Percentiles rank a stretch among this genome's conserved stretches.
Conservation (phyloP, 1,140 invertebrate genomes). For the Acromyrmex echinatior region DNA sequence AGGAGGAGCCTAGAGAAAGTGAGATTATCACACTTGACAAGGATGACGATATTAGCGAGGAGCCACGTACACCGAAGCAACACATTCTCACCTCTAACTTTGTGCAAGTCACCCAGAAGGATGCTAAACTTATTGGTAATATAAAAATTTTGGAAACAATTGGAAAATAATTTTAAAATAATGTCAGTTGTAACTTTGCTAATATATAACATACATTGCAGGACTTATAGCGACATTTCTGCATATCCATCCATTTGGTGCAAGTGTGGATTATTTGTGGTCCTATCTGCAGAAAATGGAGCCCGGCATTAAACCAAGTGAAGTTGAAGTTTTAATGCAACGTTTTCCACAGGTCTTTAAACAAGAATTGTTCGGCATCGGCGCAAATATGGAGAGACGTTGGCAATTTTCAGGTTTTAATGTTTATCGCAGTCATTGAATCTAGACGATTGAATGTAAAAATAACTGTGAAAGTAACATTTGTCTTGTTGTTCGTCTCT, state of each 20-base stretch:
- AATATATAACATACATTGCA: conserved; percentile 72
- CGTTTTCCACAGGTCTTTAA: conserved; percentile 92
- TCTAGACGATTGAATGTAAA: conserved; percentile 32
- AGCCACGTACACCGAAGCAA: conserved; percentile 83
- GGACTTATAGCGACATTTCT: conserved; percentile 94
- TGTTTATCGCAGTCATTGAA: conserved; percentile 78
- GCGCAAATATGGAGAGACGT: conserved; percentile 92
- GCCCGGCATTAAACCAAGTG: conserved; percentile 89
- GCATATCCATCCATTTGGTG: conserved; percentile 95
- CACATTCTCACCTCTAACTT: conserved; percentile 75
- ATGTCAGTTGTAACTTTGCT: conserved; percentile 1
- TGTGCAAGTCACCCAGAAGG: conserved; percentile 86
- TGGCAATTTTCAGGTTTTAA: conserved; percentile 92
- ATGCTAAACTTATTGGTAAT: conserved; percentile 90
- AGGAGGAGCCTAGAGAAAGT: conserved; percentile 81
- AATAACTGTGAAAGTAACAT: conserved; percentile 36
- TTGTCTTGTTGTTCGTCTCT: conserved; percentile 35
- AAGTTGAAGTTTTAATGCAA: conserved; percentile 92
- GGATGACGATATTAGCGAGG: conserved; percentile 87
- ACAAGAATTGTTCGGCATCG: conserved; percentile 91
- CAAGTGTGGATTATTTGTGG: conserved; percentile 94
- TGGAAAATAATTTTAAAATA: neutral
- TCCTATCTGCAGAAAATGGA: conserved; percentile 93
- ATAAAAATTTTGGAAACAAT: conserved; percentile 9
- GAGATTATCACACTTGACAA: conserved; percentile 85